phyloP scores from a whole-genome alignment of 2,888 invertebrate species.

The Crepidodera aurea region DNA sequence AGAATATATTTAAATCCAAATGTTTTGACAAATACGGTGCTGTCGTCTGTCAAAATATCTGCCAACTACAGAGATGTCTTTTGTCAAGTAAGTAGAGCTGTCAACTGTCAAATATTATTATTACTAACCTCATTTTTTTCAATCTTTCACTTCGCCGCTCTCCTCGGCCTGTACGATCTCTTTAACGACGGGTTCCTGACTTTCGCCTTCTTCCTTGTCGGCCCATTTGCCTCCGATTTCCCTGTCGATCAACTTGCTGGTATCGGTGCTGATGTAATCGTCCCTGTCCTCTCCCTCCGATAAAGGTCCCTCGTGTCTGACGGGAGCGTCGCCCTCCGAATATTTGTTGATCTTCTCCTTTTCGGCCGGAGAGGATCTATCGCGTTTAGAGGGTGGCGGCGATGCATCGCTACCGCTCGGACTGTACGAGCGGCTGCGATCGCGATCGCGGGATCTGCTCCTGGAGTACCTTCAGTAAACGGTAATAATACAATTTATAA shows the following conservation, averaged over 20 bases:
- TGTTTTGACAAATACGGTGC: no score
- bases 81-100: no score
- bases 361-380: conserved; percentile 52
- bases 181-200: conserved; percentile 43
- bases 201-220: conserved; percentile 64
- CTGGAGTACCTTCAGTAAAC: conserved; percentile 64
- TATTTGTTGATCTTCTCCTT: conserved; percentile 69
- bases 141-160: conserved; percentile 27
- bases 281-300: conserved; percentile 69
- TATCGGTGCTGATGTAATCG: conserved; percentile 59
- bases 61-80: no score
- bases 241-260: conserved; percentile 53
- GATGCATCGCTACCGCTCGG: conserved; percentile 63
- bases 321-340: conserved; percentile 56
- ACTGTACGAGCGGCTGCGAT: conserved; percentile 62
- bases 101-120: not conserved
- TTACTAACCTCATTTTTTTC: conserved; percentile 16
- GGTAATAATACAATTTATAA: no score
- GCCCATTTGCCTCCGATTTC: conserved; percentile 75
- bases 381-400: conserved; percentile 44
- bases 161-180: conserved; percentile 1
- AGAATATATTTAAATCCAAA: no score
- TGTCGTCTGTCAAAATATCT: no score
- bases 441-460: conserved; percentile 65
- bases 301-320: conserved; percentile 66